These are phyloP conservation scores for Indicator indicator DNA, from an alignment of 2,113 vertebrate genomes.

Conservation along the genomic window DNA sequence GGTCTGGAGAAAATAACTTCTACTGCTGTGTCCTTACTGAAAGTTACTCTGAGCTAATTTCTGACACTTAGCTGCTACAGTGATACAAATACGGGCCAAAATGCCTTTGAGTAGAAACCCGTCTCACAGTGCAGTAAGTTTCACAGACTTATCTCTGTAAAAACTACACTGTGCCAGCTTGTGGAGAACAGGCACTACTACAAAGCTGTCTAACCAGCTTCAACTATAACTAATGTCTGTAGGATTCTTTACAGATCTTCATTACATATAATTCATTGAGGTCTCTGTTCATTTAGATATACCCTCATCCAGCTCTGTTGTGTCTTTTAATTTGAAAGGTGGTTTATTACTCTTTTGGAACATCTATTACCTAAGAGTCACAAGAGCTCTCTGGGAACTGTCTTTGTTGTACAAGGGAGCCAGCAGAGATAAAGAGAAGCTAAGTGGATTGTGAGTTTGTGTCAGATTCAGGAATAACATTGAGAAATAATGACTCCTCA, in stretches of 20 bases:
- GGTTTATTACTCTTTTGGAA: not conserved
- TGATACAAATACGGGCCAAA: not conserved
- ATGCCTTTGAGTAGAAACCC: not conserved
- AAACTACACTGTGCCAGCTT: not conserved
- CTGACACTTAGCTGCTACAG: not conserved
- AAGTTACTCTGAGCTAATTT: not conserved
- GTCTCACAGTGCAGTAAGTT: not conserved
- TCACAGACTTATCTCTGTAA: not conserved
- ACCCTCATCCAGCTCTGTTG: accelerated
- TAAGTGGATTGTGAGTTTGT: slow-evolving; percentile 51
- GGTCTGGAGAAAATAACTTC: not conserved
- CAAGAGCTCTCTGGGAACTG: not conserved
- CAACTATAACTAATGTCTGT: not conserved
- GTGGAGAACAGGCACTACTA: not conserved
- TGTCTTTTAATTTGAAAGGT: slow-evolving; percentile 3
- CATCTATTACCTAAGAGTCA: not conserved
- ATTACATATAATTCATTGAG: not conserved
- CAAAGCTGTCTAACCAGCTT: not conserved
- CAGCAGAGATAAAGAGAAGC: slow-evolving; percentile 18
- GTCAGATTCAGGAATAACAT: slow-evolving; percentile 10
- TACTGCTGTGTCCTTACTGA: not conserved
- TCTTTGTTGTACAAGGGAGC: not conserved
- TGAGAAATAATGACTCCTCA: not conserved
- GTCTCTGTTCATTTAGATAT: not conserved
- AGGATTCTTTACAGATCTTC: not conserved